Base-by-base conservation (phyloP, 2,113 vertebrate genomes). In the Penelope pileata region DNA sequence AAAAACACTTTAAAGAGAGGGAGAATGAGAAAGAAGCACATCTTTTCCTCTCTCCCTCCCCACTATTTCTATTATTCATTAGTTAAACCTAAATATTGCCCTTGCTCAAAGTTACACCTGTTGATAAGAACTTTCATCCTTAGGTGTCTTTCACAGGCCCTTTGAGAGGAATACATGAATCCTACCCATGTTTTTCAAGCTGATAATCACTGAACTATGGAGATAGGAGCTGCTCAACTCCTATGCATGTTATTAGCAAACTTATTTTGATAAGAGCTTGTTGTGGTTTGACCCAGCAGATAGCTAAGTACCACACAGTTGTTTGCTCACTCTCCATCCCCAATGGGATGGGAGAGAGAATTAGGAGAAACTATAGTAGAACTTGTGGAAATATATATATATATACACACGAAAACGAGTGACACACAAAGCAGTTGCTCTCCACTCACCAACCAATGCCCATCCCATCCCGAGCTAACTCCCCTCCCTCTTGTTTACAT, bases 1-100 rank as follows among this genome's bases (percentile, higher is more conserved):
- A 93, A 59, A n/a, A 94, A 72, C 72, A 90, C 63, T 93, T 90
- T 58, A 68, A 82, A 40, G 42, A 90, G 40, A 82, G 81, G 29
- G 58, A 89, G 48, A 86, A 59, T 15, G 13, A 89, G 38, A 62
- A 3, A 88, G n/a, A 94, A 60, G 36, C 53, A 26, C 3, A 18
- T 78, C 85, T 62, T 86, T 83, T 58, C 0, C 26, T 80, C 5
- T 85, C 13, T 89, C 16, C 13, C 6, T 89, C 36, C 34, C 27
- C 36, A 42, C 5, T 2, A 30, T 89, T 85, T 94, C 38, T 69
- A 7, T 69, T 77, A 85, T 9, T 22, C 11, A 42, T 73, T 67
- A 67, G 42, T 67, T 80, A 90, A 80, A 73, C 4, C 15, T 62
- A 69, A 89, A 85, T 86, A 83, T 54, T 63, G 56, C 63, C 59